A percentile compares a stretch with the other conserved stretches of the same genome.
Conservation (phyloP, 37 sponge, comb jelly and placozoan genomes). For the Eunapius fragilis region DNA sequence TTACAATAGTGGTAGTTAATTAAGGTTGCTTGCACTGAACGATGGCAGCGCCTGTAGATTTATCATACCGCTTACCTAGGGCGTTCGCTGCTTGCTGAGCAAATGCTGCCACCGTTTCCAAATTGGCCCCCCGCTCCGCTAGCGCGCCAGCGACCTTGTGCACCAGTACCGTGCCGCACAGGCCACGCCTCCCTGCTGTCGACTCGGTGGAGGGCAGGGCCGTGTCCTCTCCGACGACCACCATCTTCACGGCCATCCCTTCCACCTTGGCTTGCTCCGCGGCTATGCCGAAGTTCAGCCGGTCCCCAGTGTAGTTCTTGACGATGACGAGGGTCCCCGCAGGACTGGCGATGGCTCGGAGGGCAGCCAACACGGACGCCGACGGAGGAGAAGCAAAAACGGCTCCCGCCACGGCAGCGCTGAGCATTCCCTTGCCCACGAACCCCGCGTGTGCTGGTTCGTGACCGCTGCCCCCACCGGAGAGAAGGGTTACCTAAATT, state of each 20-base stretch:
- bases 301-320: conserved; percentile 98
- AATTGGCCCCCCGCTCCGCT: conserved; percentile 80
- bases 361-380: conserved; percentile 74
- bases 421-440: conserved; percentile 92
- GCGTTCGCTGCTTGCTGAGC: conserved; percentile 64
- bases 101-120: conserved; percentile 65
- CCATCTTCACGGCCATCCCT: conserved; percentile 88
- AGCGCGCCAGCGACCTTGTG: conserved; percentile 95
- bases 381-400: conserved; percentile 96
- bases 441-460: conserved; percentile 95
- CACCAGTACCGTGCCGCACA: conserved; percentile 88
- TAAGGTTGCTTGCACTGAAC: too few species aligned
- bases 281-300: conserved; percentile 96
- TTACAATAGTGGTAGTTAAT: too few species aligned
- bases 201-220: conserved; percentile 70
- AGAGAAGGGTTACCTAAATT: conserved; percentile 81
- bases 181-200: conserved; percentile 84
- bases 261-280: conserved; percentile 80
- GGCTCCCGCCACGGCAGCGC: conserved; percentile 89
- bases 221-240: conserved; percentile 88
- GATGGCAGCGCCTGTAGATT: too few species aligned
- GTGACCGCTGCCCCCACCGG: conserved; percentile 98
- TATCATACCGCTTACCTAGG: conserved; percentile 45
- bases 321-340: conserved; percentile 89
- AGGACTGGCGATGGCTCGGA: conserved; percentile 69